A percentile compares a stretch with the other conserved stretches of the same genome.
These are phyloP conservation scores for Ctenopoma multispine DNA, from an alignment of 2,797 vertebrate species.

Conservation along the genomic window DNA sequence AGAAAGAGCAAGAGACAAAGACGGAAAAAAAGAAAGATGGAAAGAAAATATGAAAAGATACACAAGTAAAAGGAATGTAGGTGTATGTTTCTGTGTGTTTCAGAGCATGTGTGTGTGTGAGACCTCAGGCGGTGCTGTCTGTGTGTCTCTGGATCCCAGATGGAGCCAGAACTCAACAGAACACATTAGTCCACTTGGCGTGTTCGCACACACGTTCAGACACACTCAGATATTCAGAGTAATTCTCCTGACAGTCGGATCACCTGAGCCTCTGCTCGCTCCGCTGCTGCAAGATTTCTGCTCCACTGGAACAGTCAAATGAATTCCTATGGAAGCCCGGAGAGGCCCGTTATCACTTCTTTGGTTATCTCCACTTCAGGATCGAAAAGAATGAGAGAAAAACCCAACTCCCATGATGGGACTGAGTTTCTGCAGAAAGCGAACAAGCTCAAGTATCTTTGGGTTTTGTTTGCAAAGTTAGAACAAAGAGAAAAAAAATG, in stretches of 20 bases:
- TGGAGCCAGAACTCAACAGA: constrained; percentile 76
- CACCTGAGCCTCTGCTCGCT: constrained; percentile 72
- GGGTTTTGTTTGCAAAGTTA: constrained; percentile 18
- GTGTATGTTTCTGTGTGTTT: constrained; percentile 23
- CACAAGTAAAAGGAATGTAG: constrained; percentile 29
- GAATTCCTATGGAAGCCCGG: constrained; percentile 48
- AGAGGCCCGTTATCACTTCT: constrained; percentile 52
- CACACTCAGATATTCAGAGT: constrained; percentile 52
- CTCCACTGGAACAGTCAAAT: constrained; percentile 49
- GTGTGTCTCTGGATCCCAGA: constrained; percentile 75
- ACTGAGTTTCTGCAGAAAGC: constrained; percentile 4
- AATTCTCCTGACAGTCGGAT: constrained; percentile 68
- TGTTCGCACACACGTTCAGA: constrained; percentile 60
- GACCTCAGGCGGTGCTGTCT: constrained; percentile 64
- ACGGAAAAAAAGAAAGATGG: constrained; percentile 26
- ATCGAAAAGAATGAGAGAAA: constrained; percentile 17
- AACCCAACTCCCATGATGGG: constrained; percentile 33
- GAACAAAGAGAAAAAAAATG: background rate
- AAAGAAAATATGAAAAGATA: constrained; percentile 60
- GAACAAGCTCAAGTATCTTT: constrained; percentile 5
- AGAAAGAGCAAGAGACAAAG: constrained; percentile 57
- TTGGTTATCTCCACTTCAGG: constrained; percentile 24
- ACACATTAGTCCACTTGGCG: constrained; percentile 76
- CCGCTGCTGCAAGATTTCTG: constrained; percentile 61
- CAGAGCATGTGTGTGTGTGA: constrained; percentile 32